A percentile compares a stretch with the other conserved stretches of the same genome.
Evolutionary conservation across 1,140 invertebrate genomes (phyloP).

Genomic region (Kradibia gibbosae): DNA sequence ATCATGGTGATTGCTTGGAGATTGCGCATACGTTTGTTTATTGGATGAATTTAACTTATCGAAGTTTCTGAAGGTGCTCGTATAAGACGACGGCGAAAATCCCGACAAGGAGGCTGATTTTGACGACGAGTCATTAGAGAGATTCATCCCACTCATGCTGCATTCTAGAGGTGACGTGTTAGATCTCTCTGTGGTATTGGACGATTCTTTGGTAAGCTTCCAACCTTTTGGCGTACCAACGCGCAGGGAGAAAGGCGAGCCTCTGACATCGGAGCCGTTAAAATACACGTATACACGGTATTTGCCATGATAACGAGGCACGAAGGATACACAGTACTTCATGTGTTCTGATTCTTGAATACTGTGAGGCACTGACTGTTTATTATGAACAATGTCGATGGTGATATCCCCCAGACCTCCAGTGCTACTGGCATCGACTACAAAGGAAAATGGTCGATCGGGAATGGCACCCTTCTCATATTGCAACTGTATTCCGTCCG

Average conservation of each 20-base stretch:
- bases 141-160: constrained; percentile 67
- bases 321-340: constrained; percentile 90
- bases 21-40: neutral
- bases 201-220: constrained; percentile 15
- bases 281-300: constrained; percentile 96
- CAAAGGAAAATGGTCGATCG: constrained; percentile 86
- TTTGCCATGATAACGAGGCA: constrained; percentile 90
- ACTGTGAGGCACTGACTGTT: constrained; percentile 86
- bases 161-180: constrained; percentile 63
- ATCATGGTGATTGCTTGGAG: constrained; percentile 56
- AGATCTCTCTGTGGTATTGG: constrained; percentile 3
- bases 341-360: constrained; percentile 84
- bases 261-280: constrained; percentile 96
- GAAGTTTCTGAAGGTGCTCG: constrained; percentile 16
- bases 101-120: constrained; percentile 55
- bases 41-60: constrained; percentile 54
- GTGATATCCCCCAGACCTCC: constrained; percentile 91
- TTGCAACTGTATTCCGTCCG: constrained; percentile 84
- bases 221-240: constrained; percentile 80
- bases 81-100: constrained; percentile 34
- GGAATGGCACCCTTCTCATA: constrained; percentile 85
- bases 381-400: constrained; percentile 90
- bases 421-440: constrained; percentile 85
- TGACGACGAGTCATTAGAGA: constrained; percentile 58
- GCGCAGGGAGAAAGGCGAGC: constrained; percentile 85